Percentiles rank a stretch among this genome's conserved stretches.
Conservation (phyloP, 2,888 invertebrate species). For the Eueremaeus valkanovi region DNA sequence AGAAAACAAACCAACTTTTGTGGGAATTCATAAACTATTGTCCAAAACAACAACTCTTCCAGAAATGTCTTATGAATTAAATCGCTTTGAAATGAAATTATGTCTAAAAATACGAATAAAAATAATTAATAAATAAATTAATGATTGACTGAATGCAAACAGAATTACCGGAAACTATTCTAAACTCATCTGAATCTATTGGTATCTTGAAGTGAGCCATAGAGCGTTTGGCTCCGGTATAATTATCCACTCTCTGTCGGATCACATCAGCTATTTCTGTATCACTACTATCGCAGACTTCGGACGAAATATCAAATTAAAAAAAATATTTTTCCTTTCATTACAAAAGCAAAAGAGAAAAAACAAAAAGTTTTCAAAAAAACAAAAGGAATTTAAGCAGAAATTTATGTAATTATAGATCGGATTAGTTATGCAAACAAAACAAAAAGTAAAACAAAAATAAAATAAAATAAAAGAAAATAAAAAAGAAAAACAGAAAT, state of each 20-base stretch:
- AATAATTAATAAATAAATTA: no score
- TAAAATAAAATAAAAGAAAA: not conserved
- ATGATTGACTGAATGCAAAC: not conserved
- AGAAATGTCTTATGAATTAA: constrained; percentile 77
- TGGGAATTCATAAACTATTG: constrained; percentile 90
- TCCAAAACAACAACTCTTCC: constrained; percentile 97
- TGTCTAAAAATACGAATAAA: constrained; percentile 25
- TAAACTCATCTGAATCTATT: constrained; percentile 21
- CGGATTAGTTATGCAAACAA: no score
- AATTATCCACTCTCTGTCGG: constrained; percentile 5
- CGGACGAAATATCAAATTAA: no score
- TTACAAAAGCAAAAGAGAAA: not conserved
- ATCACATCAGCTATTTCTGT: constrained; percentile 14
- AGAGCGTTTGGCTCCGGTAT: not conserved
- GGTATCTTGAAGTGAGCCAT: constrained; percentile 30
- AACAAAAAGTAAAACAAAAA: not conserved
- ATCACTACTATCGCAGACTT: constrained; percentile 31
- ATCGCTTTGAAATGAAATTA: constrained; percentile 51
- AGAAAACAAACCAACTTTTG: constrained; percentile 92
- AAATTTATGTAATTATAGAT: no score
- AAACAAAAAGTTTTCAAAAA: not conserved
- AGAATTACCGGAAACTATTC: constrained; percentile 9
- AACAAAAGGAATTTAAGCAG: not conserved
- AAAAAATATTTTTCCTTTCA: no score
- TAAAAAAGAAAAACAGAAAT: not conserved